Evolutionary conservation across 2,888 invertebrate species (phyloP).

Genomic region (Cataglyphis rosenhaueri): DNA sequence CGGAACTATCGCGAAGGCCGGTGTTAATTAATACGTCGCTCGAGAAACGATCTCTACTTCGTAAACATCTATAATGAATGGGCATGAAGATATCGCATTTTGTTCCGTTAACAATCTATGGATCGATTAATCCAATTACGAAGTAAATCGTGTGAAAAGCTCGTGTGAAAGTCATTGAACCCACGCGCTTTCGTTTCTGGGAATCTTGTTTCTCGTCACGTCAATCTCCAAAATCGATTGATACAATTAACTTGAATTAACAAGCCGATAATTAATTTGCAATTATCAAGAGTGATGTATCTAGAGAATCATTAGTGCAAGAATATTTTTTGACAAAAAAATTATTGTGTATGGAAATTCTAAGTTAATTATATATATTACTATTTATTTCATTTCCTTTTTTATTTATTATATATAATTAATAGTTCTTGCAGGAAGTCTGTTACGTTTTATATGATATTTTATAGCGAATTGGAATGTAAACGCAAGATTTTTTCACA

Average conservation of each 20-base stretch:
- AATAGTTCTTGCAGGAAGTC: background rate
- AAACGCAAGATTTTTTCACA: constrained; percentile 34
- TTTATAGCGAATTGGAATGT: background rate
- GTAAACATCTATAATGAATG: constrained; percentile 50
- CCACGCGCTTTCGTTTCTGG: constrained; percentile 7
- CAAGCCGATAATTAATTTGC: constrained; percentile 14
- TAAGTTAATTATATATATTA: too few species aligned
- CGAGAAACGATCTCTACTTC: constrained; percentile 9
- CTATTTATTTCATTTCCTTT: background rate
- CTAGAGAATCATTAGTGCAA: constrained; percentile 13
- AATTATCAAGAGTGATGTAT: constrained; percentile 32
- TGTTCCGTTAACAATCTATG: constrained; percentile 4
- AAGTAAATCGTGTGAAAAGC: constrained; percentile 46
- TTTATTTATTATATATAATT: background rate
- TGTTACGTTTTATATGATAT: background rate
- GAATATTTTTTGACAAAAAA: background rate
- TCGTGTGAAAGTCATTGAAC: constrained; percentile 42
- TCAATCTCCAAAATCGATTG: background rate
- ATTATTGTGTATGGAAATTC: background rate
- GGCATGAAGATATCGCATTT: constrained; percentile 11
- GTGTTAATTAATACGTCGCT: constrained; percentile 49
- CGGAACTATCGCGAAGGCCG: constrained; percentile 38
- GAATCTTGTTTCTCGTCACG: background rate
- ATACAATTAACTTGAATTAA: constrained; percentile 4
- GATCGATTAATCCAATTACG: constrained; percentile 39